These are phyloP conservation scores for Turdus rufiventris DNA, from an alignment of 2,113 vertebrate genomes.

Conservation along the genomic window DNA sequence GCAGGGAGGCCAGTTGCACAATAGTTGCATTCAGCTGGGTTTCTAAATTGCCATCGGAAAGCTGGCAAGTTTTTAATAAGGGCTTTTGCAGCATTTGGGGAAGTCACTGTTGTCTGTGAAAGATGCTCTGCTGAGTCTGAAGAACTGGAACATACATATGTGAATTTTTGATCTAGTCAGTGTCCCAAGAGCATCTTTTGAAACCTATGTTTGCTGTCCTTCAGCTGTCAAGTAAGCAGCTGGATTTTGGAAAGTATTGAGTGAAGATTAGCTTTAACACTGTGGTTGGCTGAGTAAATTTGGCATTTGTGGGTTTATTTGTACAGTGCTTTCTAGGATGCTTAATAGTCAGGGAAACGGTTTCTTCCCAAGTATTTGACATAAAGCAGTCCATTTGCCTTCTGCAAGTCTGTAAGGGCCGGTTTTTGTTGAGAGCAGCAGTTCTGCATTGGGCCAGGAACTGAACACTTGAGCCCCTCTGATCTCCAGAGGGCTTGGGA, in stretches of 20 bases:
- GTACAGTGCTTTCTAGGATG: background rate
- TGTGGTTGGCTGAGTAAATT: background rate
- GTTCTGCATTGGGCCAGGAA: background rate
- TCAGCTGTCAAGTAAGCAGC: background rate
- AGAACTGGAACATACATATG: background rate
- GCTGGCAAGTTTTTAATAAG: background rate
- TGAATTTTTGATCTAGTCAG: background rate
- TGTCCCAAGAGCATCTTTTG: background rate
- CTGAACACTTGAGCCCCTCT: background rate
- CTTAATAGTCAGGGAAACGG: background rate
- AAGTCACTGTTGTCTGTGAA: background rate
- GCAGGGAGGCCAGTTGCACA: background rate
- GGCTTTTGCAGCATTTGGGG: background rate
- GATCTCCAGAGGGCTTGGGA: background rate
- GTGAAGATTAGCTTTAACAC: background rate
- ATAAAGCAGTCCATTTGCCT: background rate
- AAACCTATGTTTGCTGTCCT: background rate
- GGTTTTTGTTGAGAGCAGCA: background rate
- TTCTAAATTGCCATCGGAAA: background rate
- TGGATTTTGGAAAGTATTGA: background rate
- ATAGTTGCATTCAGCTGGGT: conserved; percentile 9
- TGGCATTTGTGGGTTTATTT: background rate
- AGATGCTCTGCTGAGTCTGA: background rate
- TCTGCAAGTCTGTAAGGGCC: background rate
- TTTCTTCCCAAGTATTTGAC: background rate